Evolutionary conservation across 2,797 vertebrate genomes (phyloP).

Genomic region (Hafferia zeledoni): DNA sequence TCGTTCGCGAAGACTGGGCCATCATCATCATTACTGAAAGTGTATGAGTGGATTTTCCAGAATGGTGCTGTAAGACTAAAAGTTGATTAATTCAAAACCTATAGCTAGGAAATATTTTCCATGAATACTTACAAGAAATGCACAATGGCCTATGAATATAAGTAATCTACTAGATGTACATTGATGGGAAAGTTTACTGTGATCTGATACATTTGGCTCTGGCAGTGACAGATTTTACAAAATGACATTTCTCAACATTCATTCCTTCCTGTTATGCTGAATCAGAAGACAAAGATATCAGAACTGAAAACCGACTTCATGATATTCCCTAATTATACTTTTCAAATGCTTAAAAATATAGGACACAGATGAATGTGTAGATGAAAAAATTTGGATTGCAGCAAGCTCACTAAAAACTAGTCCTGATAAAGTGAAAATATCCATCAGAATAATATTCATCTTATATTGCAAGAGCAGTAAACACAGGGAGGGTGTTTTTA

Average conservation of each 20-base stretch:
- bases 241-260: background rate
- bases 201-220: background rate
- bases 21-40: slow-evolving; percentile 79
- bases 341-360: background rate
- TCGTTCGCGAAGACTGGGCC: no score
- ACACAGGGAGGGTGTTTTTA: background rate
- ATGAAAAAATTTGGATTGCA: background rate
- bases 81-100: slow-evolving; percentile 71
- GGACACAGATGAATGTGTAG: background rate
- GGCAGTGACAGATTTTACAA: background rate
- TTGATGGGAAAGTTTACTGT: background rate
- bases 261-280: background rate
- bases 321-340: background rate
- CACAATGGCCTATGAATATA: background rate
- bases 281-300: background rate
- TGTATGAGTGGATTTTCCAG: slow-evolving; percentile 72
- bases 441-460: background rate
- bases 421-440: background rate
- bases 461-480: background rate
- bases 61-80: slow-evolving; percentile 74
- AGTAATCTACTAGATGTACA: background rate
- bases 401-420: background rate
- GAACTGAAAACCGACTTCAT: background rate
- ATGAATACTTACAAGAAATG: slow-evolving; percentile 54
- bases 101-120: slow-evolving; percentile 54